Percentiles rank a stretch among this genome's conserved stretches.
phyloP scores from a whole-genome alignment of 2,797 vertebrate species.

The Centropyge bicolor region DNA sequence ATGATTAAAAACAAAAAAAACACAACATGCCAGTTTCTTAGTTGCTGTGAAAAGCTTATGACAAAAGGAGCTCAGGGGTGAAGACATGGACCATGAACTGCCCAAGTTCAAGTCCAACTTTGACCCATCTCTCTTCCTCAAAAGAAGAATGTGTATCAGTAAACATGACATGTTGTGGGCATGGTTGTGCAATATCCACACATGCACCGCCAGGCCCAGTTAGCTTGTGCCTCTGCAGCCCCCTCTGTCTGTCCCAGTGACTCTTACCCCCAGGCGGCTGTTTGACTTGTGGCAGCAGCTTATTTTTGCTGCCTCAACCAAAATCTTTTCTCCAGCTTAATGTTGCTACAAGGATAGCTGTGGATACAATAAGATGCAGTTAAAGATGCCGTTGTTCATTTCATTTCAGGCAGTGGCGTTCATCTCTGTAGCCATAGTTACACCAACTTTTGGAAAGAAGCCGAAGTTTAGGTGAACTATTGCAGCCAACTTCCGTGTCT shows the following conservation, averaged over 20 bases:
- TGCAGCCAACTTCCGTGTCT: neutral
- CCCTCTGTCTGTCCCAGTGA: slow-evolving; percentile 36
- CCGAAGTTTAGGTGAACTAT: slow-evolving; percentile 1
- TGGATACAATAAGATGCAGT: slow-evolving; percentile 28
- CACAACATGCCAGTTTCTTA: neutral
- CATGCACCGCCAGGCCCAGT: slow-evolving; percentile 19
- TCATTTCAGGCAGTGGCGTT: slow-evolving; percentile 23
- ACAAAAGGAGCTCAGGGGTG: neutral
- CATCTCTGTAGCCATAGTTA: neutral
- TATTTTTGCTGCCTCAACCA: slow-evolving; percentile 27
- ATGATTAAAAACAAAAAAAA: too few relatives aligned
- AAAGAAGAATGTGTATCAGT: too few relatives aligned
- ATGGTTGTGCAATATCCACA: slow-evolving; percentile 40
- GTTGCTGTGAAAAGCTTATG: slow-evolving; percentile 1
- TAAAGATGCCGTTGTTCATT: slow-evolving; percentile 28
- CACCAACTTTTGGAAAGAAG: slow-evolving; percentile 5
- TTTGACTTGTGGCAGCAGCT: slow-evolving; percentile 52
- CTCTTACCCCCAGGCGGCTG: slow-evolving; percentile 44
- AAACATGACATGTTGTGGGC: slow-evolving; percentile 13
- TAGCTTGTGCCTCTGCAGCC: slow-evolving; percentile 31
- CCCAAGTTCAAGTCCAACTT: neutral
- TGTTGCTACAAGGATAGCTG: slow-evolving; percentile 17
- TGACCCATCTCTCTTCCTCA: neutral
- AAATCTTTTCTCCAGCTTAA: slow-evolving; percentile 32
- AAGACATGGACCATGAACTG: neutral